A percentile compares a stretch with the other conserved stretches of the same genome.
Conservation (phyloP, 2,113 vertebrate genomes). For the Jacana jacana region DNA sequence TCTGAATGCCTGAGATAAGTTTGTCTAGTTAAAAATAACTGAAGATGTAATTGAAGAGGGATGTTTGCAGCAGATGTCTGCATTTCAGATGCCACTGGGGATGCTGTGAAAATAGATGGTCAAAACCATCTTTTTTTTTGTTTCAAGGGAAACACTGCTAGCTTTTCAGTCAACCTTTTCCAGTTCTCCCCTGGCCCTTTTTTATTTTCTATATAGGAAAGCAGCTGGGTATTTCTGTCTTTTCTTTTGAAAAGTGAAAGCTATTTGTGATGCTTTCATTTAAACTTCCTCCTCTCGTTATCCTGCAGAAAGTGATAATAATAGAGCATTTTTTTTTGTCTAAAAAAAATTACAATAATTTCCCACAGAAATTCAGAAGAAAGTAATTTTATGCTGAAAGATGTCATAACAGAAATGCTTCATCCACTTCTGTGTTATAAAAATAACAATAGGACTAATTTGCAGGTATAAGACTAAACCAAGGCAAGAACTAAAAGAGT, state of each 20-base stretch:
- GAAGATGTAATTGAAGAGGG: constrained; percentile 19
- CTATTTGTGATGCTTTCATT: neutral
- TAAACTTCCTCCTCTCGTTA: neutral
- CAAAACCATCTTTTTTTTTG: neutral
- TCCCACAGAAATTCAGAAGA: neutral
- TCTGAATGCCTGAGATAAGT: constrained; percentile 18
- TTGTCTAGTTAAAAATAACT: constrained; percentile 47
- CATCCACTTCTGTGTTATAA: neutral
- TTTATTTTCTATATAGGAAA: neutral
- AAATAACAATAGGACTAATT: neutral
- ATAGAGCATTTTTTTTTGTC: neutral
- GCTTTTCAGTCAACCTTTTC: neutral
- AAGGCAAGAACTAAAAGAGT: neutral
- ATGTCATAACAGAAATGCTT: neutral
- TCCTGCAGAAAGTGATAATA: neutral
- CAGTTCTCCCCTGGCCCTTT: neutral
- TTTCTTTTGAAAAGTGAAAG: neutral
- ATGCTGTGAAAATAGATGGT: neutral
- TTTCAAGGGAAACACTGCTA: neutral
- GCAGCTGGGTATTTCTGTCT: neutral
- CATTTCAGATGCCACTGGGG: neutral
- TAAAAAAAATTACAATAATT: neutral
- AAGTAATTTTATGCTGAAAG: neutral
- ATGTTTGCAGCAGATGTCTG: constrained; percentile 29
- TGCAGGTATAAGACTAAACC: neutral